These are phyloP conservation scores for Sminthurides bifidus DNA, from an alignment of 1,140 invertebrate species.

Conservation along the genomic window DNA sequence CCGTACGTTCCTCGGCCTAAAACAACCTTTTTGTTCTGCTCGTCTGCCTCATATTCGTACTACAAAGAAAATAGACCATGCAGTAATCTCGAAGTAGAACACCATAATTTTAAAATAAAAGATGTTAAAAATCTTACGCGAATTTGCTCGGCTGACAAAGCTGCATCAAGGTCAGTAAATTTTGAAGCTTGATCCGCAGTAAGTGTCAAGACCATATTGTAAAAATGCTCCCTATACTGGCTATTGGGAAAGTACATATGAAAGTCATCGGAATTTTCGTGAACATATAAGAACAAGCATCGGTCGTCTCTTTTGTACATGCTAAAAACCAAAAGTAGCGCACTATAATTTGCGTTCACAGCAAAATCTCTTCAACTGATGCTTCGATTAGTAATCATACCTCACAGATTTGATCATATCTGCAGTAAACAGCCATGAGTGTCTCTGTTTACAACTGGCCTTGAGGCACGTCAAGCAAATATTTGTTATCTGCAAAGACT, in stretches of 20 bases:
- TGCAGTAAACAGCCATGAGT: constrained; percentile 86
- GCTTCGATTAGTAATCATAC: constrained; percentile 34
- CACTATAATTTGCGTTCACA: background rate
- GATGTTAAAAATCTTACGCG: constrained; percentile 41
- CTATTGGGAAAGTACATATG: constrained; percentile 95
- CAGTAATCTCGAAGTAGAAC: background rate
- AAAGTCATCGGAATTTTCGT: constrained; percentile 96
- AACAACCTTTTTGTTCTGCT: constrained; percentile 70
- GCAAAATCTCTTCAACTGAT: background rate
- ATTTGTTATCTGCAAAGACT: constrained; percentile 77
- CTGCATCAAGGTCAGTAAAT: constrained; percentile 67
- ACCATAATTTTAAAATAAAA: background rate
- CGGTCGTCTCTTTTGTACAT: constrained; percentile 91
- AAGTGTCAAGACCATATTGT: constrained; percentile 66
- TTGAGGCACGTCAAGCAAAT: constrained; percentile 64
- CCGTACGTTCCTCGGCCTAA: constrained; percentile 95
- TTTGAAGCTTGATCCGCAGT: constrained; percentile 73
- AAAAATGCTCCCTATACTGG: constrained; percentile 66
- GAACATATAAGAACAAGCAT: constrained; percentile 92
- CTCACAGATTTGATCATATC: constrained; percentile 84
- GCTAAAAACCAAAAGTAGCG: constrained; percentile 40
- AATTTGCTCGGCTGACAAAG: constrained; percentile 53
- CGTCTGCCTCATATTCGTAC: constrained; percentile 95
- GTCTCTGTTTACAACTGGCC: constrained; percentile 65
- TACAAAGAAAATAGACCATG: constrained; percentile 40